Evolutionary conservation across 2,113 vertebrate genomes (phyloP), one percentile per base, ranked within the genome.

Genomic region (Vulpes ferrilata): DNA sequence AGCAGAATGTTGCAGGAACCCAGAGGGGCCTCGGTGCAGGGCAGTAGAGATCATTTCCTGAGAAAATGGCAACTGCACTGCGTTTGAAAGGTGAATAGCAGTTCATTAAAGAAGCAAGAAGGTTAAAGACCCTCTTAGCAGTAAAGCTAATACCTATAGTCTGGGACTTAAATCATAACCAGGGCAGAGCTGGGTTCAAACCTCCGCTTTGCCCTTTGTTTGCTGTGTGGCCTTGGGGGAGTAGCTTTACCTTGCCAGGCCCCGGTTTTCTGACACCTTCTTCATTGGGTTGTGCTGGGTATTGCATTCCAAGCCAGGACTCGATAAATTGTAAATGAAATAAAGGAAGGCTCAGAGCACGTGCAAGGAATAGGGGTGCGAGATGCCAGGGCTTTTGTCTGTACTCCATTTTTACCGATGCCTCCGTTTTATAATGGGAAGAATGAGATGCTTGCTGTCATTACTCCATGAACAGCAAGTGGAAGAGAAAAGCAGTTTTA

Each of bases 401-500:
- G 11, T 4, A 17, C 11, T 27, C 7, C 32, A 4, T 79, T 67
- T 79, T 88, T n/a, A 76, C 20, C 1, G 6, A 57, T 19, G 27
- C 55, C 57, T 93, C 69, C 1, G 17, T 59, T 87, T 85, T 30
- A 19, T 8, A 87, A 78, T 8, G 51, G 67, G 35, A 73, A 74
- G 17, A 48, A 78, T 0, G 11, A 62, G 32, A 4, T 32, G 16
- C 57, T 64, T 7, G 0, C 38, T 20, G n/a, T 43, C 19, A 55
- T 92, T 88, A 83, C 57, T 97, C 65, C 89, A 13, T 23, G 27
- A 89, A 83, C 55, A 92, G 48, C 6, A n/a, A 94, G 89, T 88
- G 15, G 83, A 80, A 85, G 94, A 95, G 95, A 97, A 82, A 97
- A 97, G 74, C 85, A 82, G 3, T 7, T 97, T 97, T 90, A 92